Base-by-base conservation (phyloP, 2,113 vertebrate species). In the Grallaria varia region DNA sequence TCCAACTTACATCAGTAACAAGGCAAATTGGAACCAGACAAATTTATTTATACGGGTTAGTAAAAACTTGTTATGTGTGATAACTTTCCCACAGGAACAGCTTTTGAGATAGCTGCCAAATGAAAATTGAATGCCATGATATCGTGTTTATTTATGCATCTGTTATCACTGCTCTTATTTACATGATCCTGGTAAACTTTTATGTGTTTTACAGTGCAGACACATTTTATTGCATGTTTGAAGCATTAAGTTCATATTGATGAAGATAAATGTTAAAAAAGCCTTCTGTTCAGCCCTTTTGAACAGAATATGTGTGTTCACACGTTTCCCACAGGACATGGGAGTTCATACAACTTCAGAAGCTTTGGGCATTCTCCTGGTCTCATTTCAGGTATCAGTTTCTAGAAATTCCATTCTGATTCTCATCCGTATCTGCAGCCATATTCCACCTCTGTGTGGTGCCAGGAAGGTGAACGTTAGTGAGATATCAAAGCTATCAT, bases 101-200 rank as follows among this genome's bases (percentile, higher is more conserved):
- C 75, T 93, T 94, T 87, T 59, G 68, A 94, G 75, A 86, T 59
- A 80, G 79, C 50, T 96, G 92, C 90, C 92, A 95, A 95, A 90
- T 42, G 85, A 90, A 96, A 95, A 95, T 47, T 47, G 67, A 93
- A 74, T 77, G 83, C 30, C 13, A 24, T 44, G 86, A 74, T 67
- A 80, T 12, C 12, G 1, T 90, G 55, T 93, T 93, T 96, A 74
- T 95, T 94, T 96, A 95, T 93, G 79, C 96, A 90, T 95, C 90
- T 95, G 79, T 90, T 96, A 69, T 84, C 86, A 59, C 85, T 84
- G 68, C 68, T 92, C 92, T 88, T 97, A 95, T 95, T 96, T 93
- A 94, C 72, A 84, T 52, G 79, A 84, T 93, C 72, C 68, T 84
- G 30, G 50, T 63, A 71, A 80, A 12, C 63, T 93, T 92, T 67